Percentiles rank a stretch among this genome's conserved stretches.
Conservation (phyloP, 2,888 invertebrate genomes). For the Lithophane leautieri region DNA sequence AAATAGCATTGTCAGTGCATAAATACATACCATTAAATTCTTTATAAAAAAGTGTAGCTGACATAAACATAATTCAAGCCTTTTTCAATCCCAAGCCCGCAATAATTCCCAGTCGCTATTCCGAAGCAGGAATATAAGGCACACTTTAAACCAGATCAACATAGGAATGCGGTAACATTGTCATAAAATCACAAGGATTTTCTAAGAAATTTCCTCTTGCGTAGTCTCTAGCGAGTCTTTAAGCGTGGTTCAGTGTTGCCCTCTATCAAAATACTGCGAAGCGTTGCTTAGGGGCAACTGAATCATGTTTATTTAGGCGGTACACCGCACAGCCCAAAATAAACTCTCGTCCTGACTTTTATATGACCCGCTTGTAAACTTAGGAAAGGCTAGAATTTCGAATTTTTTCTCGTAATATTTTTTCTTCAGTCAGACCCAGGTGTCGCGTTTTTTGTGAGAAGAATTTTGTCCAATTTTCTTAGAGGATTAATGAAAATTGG, state of each 20-base stretch:
- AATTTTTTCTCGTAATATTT: slow-evolving; percentile 52
- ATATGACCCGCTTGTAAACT: slow-evolving; percentile 64
- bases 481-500: slow-evolving; percentile 54
- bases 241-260: slow-evolving; percentile 47
- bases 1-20: background rate
- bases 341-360: slow-evolving; percentile 56
- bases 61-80: slow-evolving; percentile 16
- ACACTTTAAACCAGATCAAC: slow-evolving; percentile 63
- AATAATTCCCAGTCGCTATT: slow-evolving; percentile 53
- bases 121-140: slow-evolving; percentile 50
- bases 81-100: slow-evolving; percentile 44
- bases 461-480: slow-evolving; percentile 55
- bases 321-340: slow-evolving; percentile 55
- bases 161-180: slow-evolving; percentile 63
- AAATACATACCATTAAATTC: background rate
- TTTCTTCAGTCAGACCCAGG: slow-evolving; percentile 52
- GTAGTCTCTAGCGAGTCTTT: slow-evolving; percentile 61
- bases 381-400: slow-evolving; percentile 54
- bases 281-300: slow-evolving; percentile 64
- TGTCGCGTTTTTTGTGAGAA: slow-evolving; percentile 41
- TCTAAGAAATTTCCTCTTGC: slow-evolving; percentile 52
- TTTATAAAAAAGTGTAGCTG: background rate
- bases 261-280: slow-evolving; percentile 65
- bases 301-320: slow-evolving; percentile 71
- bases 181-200: slow-evolving; percentile 65